Evolutionary conservation across 2,888 invertebrate genomes (phyloP).

Genomic region (Megalurothrips usitatus): DNA sequence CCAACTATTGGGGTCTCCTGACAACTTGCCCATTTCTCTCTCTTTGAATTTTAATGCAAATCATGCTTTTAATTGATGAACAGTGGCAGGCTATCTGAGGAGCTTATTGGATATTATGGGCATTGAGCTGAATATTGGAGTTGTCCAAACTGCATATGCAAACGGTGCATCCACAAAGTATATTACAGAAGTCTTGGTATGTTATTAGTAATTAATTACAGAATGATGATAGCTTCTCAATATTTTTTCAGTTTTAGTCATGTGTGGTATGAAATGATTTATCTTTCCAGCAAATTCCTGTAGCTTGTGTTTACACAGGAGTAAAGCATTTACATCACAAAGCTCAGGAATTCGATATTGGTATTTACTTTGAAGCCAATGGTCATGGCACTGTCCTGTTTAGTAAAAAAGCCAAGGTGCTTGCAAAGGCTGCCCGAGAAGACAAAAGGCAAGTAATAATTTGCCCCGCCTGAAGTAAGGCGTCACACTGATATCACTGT

Average conservation of each 20-base stretch:
- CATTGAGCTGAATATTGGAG: slow-evolving; percentile 67
- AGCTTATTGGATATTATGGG: slow-evolving; percentile 49
- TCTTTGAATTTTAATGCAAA: neutral
- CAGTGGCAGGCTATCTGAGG: slow-evolving; percentile 59
- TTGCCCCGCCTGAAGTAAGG: too few species aligned
- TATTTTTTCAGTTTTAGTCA: slow-evolving; percentile 28
- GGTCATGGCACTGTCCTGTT: slow-evolving; percentile 96
- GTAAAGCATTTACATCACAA: slow-evolving; percentile 94
- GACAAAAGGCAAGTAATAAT: neutral
- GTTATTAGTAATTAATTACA: slow-evolving; percentile 36
- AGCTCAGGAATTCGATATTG: slow-evolving; percentile 86
- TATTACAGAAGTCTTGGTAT: slow-evolving; percentile 68
- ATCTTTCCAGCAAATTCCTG: slow-evolving; percentile 74
- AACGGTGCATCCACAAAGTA: slow-evolving; percentile 95
- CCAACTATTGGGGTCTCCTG: neutral
- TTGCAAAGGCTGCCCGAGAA: neutral
- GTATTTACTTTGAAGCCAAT: slow-evolving; percentile 98
- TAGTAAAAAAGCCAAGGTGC: slow-evolving; percentile 60
- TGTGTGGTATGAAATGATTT: neutral
- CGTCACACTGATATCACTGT: too few species aligned
- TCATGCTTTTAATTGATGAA: slow-evolving; percentile 5
- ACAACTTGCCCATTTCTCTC: neutral
- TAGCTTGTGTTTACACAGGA: slow-evolving; percentile 88
- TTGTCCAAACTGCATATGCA: slow-evolving; percentile 98
- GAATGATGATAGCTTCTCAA: too few species aligned